These are phyloP conservation scores for Drosophila miranda DNA, from an alignment of 1,140 invertebrate genomes.

Conservation along the genomic window DNA sequence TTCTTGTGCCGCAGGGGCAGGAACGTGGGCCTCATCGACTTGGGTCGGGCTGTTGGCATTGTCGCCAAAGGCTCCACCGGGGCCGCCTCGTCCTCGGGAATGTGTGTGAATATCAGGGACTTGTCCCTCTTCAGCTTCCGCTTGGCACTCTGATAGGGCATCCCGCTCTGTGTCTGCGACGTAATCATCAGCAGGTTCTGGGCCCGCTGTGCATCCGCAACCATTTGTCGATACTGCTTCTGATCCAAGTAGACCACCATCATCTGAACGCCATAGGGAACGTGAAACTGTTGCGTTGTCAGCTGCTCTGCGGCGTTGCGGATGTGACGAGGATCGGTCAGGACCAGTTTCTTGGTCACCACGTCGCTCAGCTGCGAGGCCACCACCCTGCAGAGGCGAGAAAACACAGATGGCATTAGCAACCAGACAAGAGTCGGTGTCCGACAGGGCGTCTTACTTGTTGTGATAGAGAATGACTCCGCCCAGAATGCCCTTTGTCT, in stretches of 20 bases:
- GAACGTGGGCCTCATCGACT: slow-evolving; percentile 83
- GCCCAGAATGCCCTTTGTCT: slow-evolving; percentile 88
- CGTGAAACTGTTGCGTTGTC: slow-evolving; percentile 85
- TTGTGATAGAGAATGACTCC: slow-evolving; percentile 92
- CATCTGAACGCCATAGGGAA: slow-evolving; percentile 90
- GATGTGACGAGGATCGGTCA: slow-evolving; percentile 91
- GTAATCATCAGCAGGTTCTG: slow-evolving; percentile 70
- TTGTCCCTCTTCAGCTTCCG: slow-evolving; percentile 88
- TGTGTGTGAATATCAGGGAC: slow-evolving; percentile 89
- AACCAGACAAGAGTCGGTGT: background rate
- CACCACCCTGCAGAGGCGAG: slow-evolving; percentile 85
- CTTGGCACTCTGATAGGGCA: slow-evolving; percentile 75
- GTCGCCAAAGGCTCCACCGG: slow-evolving; percentile 45
- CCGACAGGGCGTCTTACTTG: slow-evolving; percentile 84
- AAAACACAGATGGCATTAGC: background rate
- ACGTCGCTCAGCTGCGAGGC: slow-evolving; percentile 89
- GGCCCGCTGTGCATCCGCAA: slow-evolving; percentile 63
- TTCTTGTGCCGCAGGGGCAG: slow-evolving; percentile 84
- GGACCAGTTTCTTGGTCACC: slow-evolving; percentile 89
- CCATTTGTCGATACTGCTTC: slow-evolving; percentile 84
- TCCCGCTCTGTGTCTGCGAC: slow-evolving; percentile 43
- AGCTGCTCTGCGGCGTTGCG: slow-evolving; percentile 89
- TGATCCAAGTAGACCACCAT: slow-evolving; percentile 89
- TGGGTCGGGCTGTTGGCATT: slow-evolving; percentile 60
- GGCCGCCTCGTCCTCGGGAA: slow-evolving; percentile 86